Evolutionary conservation across 2,888 invertebrate species (phyloP), one percentile per base, ranked within the genome.

Genomic region (Colostygia pectinataria): DNA sequence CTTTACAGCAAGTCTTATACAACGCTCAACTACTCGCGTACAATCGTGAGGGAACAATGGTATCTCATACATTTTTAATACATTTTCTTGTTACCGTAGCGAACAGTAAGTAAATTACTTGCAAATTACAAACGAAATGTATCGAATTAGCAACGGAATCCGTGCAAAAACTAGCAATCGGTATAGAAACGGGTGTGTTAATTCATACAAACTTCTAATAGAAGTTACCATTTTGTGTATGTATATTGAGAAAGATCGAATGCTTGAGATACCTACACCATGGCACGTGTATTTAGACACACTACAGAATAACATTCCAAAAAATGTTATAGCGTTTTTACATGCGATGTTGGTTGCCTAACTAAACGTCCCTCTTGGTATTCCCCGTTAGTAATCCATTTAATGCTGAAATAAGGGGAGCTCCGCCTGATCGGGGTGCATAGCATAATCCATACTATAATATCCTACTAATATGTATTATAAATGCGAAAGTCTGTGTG

Each of bases 31-130:
- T 65, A 71, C 72, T 70, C 61, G 51, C 51, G 63, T 69, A 72
- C 71, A 74, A 77, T 74, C 61, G 57, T 53, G 60, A 57, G 53
- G 52, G 64, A 75, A 81, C 77, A 79, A 80, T 76, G 70, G 57
- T 57, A 64, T 74, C 74, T 75, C 77, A 79, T 79, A 69, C 74
- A 77, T 78, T 73, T 45, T 75, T 72, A 77, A 77, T 74, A 63
- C 55, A 59, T 65, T 75, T n/a, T 75, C 72, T 74, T 77, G 70
- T 65, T 58, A 63, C 64, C 68, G 69, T 72, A 65, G 65, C 63
- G 69, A 69, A 71, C 61, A 65, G 63, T 64, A 61, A 65, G 63
- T 64, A 61, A 61, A 61, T 63, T 61, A 61, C 57, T 63, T 61
- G 42, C 38, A 53, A 50, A 53, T 51, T 38, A 57, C 60, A 57